These are phyloP conservation scores for Drosophila santomea DNA, from an alignment of 1,140 invertebrate species.

Conservation along the genomic window DNA sequence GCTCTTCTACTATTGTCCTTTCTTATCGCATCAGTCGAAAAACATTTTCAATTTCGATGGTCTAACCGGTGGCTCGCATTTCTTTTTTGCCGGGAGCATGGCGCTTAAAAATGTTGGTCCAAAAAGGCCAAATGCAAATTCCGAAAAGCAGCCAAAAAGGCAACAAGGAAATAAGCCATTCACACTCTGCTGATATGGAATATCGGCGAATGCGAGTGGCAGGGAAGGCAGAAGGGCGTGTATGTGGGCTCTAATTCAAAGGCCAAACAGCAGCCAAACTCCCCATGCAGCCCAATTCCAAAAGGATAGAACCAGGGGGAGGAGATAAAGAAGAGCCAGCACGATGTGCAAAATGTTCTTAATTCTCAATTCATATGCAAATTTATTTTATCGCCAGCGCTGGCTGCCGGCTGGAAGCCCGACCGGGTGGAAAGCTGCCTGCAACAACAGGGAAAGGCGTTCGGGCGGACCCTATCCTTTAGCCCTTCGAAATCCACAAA, in stretches of 20 bases:
- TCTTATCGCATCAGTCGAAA: constrained; percentile 67
- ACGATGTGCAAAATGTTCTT: constrained; percentile 83
- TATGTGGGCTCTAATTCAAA: constrained; percentile 74
- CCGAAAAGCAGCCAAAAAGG: constrained; percentile 62
- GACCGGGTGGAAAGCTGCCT: constrained; percentile 42
- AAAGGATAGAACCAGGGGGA: constrained; percentile 1
- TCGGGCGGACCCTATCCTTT: constrained; percentile 49
- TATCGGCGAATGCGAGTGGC: neutral
- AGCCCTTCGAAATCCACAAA: constrained; percentile 11
- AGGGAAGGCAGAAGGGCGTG: constrained; percentile 5
- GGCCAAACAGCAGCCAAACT: constrained; percentile 76
- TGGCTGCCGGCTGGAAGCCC: constrained; percentile 36
- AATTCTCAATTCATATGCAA: constrained; percentile 84
- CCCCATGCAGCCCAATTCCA: constrained; percentile 28
- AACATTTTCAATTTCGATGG: constrained; percentile 79
- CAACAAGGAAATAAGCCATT: constrained; percentile 75
- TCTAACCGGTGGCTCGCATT: constrained; percentile 39
- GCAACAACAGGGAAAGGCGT: constrained; percentile 76
- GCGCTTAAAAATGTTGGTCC: constrained; percentile 60
- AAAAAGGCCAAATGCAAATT: constrained; percentile 76
- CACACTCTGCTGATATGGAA: constrained; percentile 59
- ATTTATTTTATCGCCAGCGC: constrained; percentile 79
- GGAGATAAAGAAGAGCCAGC: constrained; percentile 11
- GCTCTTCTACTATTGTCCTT: constrained; percentile 24
- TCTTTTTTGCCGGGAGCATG: constrained; percentile 46